Percentiles rank a stretch among this genome's conserved stretches.
Conservation (phyloP, 2,888 invertebrate genomes). For the Heliconius aoede region DNA sequence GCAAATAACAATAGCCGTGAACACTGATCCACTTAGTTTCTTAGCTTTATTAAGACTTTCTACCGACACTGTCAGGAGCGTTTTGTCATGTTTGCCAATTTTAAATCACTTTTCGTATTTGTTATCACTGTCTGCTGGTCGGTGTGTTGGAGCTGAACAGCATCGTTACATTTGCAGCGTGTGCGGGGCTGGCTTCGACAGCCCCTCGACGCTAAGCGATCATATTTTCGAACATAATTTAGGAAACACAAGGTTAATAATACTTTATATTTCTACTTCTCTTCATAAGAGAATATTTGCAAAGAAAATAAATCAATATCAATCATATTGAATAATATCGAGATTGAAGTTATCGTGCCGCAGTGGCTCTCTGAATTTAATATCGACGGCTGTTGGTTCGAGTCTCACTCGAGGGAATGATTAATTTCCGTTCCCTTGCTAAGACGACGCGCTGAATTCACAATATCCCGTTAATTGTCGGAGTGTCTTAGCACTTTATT, state of each 20-base stretch:
- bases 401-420: too few species aligned
- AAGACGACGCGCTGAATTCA: too few species aligned
- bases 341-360: too few species aligned
- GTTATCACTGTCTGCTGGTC: slow-evolving; percentile 52
- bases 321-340: too few species aligned
- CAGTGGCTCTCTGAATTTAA: too few species aligned
- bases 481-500: too few species aligned
- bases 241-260: slow-evolving; percentile 60
- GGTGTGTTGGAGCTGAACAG: slow-evolving; percentile 38
- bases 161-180: slow-evolving; percentile 66
- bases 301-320: too few species aligned
- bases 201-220: slow-evolving; percentile 63
- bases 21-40: slow-evolving; percentile 72
- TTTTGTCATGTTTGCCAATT: slow-evolving; percentile 64
- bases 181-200: slow-evolving; percentile 65
- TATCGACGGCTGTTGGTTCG: too few species aligned
- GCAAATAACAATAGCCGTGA: slow-evolving; percentile 66
- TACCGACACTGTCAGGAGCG: slow-evolving; percentile 60
- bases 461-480: too few species aligned
- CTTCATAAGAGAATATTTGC: too few species aligned
- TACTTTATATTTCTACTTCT: too few species aligned
- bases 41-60: slow-evolving; percentile 64
- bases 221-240: slow-evolving; percentile 67
- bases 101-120: slow-evolving; percentile 61
- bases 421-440: too few species aligned